Evolutionary conservation across 2,888 invertebrate genomes (phyloP).

Genomic region (Micropterix aruncella): DNA sequence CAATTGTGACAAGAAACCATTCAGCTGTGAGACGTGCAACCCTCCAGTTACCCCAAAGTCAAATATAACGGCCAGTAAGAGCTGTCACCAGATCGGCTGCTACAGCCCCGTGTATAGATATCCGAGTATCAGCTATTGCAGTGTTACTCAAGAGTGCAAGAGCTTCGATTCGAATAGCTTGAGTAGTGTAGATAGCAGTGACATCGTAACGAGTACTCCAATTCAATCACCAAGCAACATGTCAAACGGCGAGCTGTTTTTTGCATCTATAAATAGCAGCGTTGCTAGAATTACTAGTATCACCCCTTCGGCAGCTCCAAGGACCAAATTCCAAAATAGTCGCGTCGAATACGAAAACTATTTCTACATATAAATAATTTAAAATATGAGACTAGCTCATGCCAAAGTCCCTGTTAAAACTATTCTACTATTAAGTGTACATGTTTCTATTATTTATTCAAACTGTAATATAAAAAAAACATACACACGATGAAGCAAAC

Average conservation of each 20-base stretch:
- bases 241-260: conserved; percentile 5
- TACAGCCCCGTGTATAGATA: conserved; percentile 37
- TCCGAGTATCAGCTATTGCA: conserved; percentile 33
- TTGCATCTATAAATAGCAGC: conserved; percentile 9
- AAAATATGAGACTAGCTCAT: conserved; percentile 1
- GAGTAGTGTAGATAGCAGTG: conserved; percentile 14
- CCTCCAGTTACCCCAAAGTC: conserved; percentile 4
- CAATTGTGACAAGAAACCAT: conserved; percentile 9
- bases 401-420: not conserved
- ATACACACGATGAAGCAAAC: too few species aligned
- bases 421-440: too few species aligned
- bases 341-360: conserved; percentile 53
- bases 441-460: too few species aligned
- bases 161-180: conserved; percentile 16
- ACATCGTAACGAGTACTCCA: conserved; percentile 12
- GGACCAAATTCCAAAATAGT: conserved; percentile 20
- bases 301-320: conserved; percentile 14
- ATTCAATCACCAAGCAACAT: conserved; percentile 9
- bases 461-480: too few species aligned
- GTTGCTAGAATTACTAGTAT: conserved; percentile 5
- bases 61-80: conserved; percentile 10
- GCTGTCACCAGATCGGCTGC: conserved; percentile 15
- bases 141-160: conserved; percentile 25
- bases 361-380: conserved; percentile 41
- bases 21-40: conserved; percentile 7